Evolutionary conservation across 1,140 invertebrate species (phyloP), one percentile per base, ranked within the genome.

Genomic region (Caerostris darwini): DNA sequence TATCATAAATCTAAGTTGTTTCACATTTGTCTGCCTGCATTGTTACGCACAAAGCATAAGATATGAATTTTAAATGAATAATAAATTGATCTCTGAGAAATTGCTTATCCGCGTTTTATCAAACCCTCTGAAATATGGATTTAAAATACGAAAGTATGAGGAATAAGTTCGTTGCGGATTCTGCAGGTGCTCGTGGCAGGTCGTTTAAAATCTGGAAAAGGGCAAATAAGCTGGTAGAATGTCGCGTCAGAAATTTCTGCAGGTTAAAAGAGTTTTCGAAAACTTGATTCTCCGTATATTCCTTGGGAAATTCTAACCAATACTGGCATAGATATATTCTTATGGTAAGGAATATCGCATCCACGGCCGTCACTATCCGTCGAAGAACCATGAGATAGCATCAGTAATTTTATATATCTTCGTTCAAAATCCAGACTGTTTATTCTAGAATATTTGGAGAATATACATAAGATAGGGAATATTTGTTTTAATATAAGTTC

Each of bases 131-230:
- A 50, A 77, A 77, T 50, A 77, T 50, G 19, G 71, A 77, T 77
- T 77, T 50, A 53, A 77, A 50, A 50, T 12, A 50, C 34, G 53
- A 77, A 50, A 77, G 71, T 10, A 53, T 77, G 50, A 77, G 71
- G 34, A 34, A 77, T 53, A 77, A 50, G 71, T 34, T 77, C 34
- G 19, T 77, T 77, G 19, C 34, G 71, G 10, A 77, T 77, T 53
- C 12, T 10, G n/a, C 71, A 77, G 71, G 71, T 77, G 71, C 71
- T 4, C 34, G 8, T 77, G 71, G 34, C 34, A 77, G 71, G 71
- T 77, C 71, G 34, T 77, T 77, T 77, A 77, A 77, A 77, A 77
- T 77, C 71, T 50, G 50, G 34, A 77, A 53, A 77, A 77, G 50
- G 34, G 19, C 50, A 77, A 77, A 77, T 53, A 77, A 50, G 12